A percentile compares a stretch with the other conserved stretches of the same genome.
Evolutionary conservation across 2,888 invertebrate genomes (phyloP).

Genomic region (Meiosimyza decipiens): DNA sequence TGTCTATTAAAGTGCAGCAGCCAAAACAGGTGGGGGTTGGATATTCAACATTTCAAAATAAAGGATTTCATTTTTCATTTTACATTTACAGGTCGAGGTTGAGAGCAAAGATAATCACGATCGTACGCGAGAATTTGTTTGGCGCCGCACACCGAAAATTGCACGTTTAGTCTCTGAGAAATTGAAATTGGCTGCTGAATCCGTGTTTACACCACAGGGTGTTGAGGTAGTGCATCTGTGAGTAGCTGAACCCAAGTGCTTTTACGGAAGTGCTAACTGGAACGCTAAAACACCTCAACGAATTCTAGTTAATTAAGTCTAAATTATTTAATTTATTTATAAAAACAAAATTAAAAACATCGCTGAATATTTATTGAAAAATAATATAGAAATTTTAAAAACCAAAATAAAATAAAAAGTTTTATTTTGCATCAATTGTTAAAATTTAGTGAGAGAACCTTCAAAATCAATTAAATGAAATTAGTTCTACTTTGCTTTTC

Average conservation of each 20-base stretch:
- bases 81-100: slow-evolving; percentile 77
- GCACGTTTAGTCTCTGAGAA: slow-evolving; percentile 87
- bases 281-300: too few relatives aligned
- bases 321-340: slow-evolving; percentile 29
- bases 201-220: slow-evolving; percentile 63
- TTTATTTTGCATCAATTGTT: too few relatives aligned
- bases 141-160: slow-evolving; percentile 85
- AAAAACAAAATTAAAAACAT: too few relatives aligned
- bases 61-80: background rate
- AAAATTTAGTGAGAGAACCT: too few relatives aligned
- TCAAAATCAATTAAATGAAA: too few relatives aligned
- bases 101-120: slow-evolving; percentile 86
- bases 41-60: background rate
- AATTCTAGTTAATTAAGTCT: slow-evolving; percentile 1
- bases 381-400: background rate
- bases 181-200: slow-evolving; percentile 69
- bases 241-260: slow-evolving; percentile 35
- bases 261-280: background rate
- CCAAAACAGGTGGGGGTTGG: slow-evolving; percentile 81
- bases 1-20: slow-evolving; percentile 86
- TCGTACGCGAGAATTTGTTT: slow-evolving; percentile 84
- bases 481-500: too few relatives aligned
- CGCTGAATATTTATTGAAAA: too few relatives aligned
- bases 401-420: too few relatives aligned
- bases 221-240: slow-evolving; percentile 64